Percentiles rank a stretch among this genome's conserved stretches.
Evolutionary conservation across 2,113 vertebrate genomes (phyloP).

Genomic region (Corythornis madagascariensis): DNA sequence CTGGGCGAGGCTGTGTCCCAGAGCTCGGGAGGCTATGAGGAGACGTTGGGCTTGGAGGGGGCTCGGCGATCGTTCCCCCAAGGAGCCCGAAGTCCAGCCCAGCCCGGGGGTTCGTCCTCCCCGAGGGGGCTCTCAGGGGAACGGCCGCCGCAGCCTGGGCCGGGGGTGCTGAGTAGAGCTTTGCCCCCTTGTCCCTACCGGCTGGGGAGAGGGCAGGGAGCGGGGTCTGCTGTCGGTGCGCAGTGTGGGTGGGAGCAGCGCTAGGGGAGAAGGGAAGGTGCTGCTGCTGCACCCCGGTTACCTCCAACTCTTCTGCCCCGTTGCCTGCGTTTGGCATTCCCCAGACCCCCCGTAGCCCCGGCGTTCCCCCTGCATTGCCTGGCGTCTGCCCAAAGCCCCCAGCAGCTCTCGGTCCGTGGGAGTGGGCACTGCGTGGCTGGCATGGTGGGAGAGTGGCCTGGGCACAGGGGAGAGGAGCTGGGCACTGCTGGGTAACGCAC

Average conservation of each 20-base stretch:
- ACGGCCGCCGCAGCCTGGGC: too few species aligned
- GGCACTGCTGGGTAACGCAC: fast-evolving
- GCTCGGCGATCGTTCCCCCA: fast-evolving
- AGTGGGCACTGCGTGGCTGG: fast-evolving
- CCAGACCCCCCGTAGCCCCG: neutral
- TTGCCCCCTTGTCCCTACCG: neutral
- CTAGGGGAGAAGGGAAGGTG: neutral
- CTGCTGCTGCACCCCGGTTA: neutral
- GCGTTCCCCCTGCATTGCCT: neutral
- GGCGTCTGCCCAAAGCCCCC: neutral
- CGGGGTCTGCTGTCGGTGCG: neutral
- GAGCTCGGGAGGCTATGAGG: fast-evolving
- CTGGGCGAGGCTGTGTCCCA: neutral
- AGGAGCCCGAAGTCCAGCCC: neutral
- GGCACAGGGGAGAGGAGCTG: fast-evolving
- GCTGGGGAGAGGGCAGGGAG: neutral
- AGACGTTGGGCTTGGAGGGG: fast-evolving
- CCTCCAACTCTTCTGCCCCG: neutral
- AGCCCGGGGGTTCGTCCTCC: fast-evolving
- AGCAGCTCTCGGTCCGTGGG: fast-evolving
- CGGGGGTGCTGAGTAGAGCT: neutral
- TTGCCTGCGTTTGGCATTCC: fast-evolving
- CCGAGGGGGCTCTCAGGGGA: fast-evolving
- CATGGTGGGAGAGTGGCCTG: fast-evolving
- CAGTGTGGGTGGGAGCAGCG: neutral